phyloP scores from a whole-genome alignment of 2,113 vertebrate genomes.

The Urocolius indicus region DNA sequence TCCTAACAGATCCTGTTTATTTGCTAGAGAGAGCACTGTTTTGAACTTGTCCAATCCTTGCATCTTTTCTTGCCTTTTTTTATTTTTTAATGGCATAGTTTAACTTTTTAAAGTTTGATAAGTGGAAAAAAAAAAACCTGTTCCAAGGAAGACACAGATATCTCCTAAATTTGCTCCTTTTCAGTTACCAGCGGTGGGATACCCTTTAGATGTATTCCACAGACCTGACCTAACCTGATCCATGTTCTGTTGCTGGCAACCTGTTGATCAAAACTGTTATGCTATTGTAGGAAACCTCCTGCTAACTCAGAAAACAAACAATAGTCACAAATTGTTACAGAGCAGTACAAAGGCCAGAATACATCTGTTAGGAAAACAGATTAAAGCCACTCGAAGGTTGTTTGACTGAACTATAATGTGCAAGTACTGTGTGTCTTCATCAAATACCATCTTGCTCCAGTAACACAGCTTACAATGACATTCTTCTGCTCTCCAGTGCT shows the following conservation, averaged over 20 bases:
- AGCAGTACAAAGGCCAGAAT: background rate
- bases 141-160: background rate
- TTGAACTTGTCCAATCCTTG: background rate
- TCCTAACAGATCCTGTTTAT: constrained; percentile 31
- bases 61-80: background rate
- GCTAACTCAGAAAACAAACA: background rate
- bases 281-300: background rate
- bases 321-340: background rate
- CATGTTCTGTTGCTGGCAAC: background rate
- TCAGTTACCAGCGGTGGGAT: background rate
- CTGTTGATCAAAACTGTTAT: background rate
- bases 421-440: background rate
- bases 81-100: background rate
- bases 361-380: background rate
- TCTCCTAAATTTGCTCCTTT: background rate
- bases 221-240: background rate
- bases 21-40: background rate
- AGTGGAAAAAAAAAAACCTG: background rate
- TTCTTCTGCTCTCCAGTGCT: background rate
- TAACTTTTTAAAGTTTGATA: background rate
- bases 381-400: background rate
- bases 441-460: background rate
- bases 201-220: background rate
- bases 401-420: background rate
- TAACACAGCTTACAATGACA: background rate